Conservation (phyloP, 2,797 vertebrate genomes). For the Eulemur coronatus region DNA sequence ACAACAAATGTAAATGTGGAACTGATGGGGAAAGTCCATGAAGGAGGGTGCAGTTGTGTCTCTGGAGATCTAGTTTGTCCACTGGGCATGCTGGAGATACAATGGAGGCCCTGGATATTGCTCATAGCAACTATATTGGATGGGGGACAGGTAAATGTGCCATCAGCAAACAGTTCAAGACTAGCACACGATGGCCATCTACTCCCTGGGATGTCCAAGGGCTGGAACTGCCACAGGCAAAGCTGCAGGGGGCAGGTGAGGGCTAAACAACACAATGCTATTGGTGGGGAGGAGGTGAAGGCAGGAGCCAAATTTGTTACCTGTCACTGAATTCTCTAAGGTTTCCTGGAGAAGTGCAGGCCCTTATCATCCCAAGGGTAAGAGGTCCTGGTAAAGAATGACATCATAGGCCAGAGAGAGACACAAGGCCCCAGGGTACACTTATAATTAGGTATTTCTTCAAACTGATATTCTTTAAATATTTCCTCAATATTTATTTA, state of each 20-base stretch:
- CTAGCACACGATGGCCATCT: not conserved
- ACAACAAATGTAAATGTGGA: not conserved
- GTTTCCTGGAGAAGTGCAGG: not conserved
- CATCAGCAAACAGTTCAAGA: not conserved
- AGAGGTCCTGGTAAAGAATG: not conserved
- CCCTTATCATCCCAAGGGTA: not conserved
- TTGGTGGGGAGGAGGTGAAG: not conserved
- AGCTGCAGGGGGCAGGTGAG: not conserved
- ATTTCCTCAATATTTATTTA: slow-evolving; percentile 31
- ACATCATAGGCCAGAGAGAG: not conserved
- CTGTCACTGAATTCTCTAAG: not conserved
- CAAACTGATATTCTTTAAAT: slow-evolving; percentile 6
- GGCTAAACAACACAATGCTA: not conserved
- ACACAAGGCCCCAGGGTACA: not conserved
- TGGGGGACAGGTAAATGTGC: not conserved
- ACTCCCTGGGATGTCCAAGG: not conserved
- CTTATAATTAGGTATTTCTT: not conserved
- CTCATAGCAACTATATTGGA: not conserved
- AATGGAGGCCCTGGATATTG: not conserved
- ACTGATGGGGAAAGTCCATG: not conserved
- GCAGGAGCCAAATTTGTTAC: not conserved
- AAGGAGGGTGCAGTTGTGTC: not conserved
- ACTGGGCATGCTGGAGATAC: not conserved
- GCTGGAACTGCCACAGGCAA: not conserved
- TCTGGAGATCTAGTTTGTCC: not conserved